A percentile compares a stretch with the other conserved stretches of the same genome.
Conservation (phyloP, 1,140 invertebrate genomes). For the Drosophila novamexicana region DNA sequence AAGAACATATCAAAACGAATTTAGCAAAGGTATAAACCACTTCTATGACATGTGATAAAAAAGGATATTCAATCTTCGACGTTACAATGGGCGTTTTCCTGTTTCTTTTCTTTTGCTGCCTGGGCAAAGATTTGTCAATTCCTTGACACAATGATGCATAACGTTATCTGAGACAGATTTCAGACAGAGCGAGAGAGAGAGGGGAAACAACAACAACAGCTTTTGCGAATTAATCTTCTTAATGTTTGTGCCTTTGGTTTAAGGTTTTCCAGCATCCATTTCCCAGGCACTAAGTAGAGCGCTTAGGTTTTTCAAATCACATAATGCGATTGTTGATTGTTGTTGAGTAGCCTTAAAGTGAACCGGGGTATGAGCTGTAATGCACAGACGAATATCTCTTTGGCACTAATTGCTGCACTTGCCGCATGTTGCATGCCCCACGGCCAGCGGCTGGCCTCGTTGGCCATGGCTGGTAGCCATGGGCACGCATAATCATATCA, state of each 20-base stretch:
- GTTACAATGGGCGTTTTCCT: not conserved
- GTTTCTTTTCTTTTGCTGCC: conserved; percentile 13
- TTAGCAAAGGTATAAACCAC: no score
- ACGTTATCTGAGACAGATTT: conserved; percentile 75
- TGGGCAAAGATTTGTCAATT: conserved; percentile 73
- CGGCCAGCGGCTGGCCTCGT: not conserved
- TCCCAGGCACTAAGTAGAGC: conserved; percentile 58
- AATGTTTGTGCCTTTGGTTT: conserved; percentile 59
- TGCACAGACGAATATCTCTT: not conserved
- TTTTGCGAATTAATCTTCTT: conserved; percentile 82
- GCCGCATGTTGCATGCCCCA: conserved; percentile 24
- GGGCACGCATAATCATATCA: conserved; percentile 77
- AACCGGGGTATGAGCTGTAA: not conserved
- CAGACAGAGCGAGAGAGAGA: conserved; percentile 12
- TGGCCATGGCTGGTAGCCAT: conserved; percentile 34
- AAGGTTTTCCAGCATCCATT: not conserved
- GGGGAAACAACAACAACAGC: conserved; percentile 42
- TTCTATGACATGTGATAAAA: no score
- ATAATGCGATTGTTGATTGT: conserved; percentile 67
- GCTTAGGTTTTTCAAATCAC: conserved; percentile 66
- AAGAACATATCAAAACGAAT: no score
- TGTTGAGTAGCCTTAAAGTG: conserved; percentile 20
- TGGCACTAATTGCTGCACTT: conserved; percentile 58
- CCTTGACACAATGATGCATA: conserved; percentile 80
- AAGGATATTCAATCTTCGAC: no score